Conservation (phyloP, 2,113 vertebrate species). For the Daphoenositta chrysoptera region DNA sequence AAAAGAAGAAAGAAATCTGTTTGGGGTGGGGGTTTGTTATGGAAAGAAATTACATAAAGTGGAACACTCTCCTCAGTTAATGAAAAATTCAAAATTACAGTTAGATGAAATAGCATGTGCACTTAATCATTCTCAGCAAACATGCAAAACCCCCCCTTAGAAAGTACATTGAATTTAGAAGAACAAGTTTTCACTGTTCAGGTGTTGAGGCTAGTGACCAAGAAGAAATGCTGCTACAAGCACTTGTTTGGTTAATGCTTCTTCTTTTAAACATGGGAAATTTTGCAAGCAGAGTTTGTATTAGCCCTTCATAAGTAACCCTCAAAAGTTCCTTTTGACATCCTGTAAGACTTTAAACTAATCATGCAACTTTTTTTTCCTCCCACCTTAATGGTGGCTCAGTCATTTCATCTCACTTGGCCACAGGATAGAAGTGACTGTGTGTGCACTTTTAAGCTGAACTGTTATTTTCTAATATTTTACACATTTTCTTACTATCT, state of each 20-base stretch:
- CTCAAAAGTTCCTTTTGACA: not conserved
- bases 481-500: not conserved
- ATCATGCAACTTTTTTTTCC: not conserved
- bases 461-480: not conserved
- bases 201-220: not conserved
- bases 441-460: not conserved
- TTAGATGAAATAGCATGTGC: not conserved
- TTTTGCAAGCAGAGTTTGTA: not conserved
- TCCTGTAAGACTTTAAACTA: not conserved
- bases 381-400: not conserved
- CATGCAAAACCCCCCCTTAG: not conserved
- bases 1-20: not conserved
- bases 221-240: not conserved
- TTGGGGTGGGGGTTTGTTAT: not conserved
- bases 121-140: not conserved
- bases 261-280: not conserved
- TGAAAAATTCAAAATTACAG: not conserved
- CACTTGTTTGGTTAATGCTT: not conserved
- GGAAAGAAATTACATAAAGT: not conserved
- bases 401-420: not conserved
- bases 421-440: not conserved
- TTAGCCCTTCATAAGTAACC: not conserved
- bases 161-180: not conserved
- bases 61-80: not conserved
- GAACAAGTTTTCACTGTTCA: not conserved